Evolutionary conservation across 1,140 invertebrate genomes (phyloP), one percentile per base, ranked within the genome.

Genomic region (Drosophila ficusphila): DNA sequence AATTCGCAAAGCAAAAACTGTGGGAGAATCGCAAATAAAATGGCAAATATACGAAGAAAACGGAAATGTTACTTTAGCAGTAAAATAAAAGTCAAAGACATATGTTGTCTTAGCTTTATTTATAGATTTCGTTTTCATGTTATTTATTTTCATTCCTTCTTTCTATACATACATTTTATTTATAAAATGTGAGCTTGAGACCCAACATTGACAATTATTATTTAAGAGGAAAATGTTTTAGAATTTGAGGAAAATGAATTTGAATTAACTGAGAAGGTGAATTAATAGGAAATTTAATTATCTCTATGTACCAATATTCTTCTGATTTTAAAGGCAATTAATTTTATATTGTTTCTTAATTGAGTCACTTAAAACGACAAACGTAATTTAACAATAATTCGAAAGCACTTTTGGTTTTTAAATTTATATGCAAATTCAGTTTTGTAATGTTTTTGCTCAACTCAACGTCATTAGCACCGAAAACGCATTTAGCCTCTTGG

Each of bases 401-500:
- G 8, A 29, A 44, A 44, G n/a, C 21, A 29, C 21, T 19, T 23
- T 12, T n/a, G 25, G 18, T 23, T 48, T 46, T 42, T 19, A 33
- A 34, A n/a, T n/a, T n/a, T 67, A 21, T 33, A 11, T 36, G 11
- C 41, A n/a, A n/a, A n/a, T 68, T 54, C 44, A 25, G 33, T 29
- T 34, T 27, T 41, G 21, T 33, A 44, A 51, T 48, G 23, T 38
- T n/a, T 58, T 23, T 48, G n/a, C 31, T 52, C 39, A 29, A 33
- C 34, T 31, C 53, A 53, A 57, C 77, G 77, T 81, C 71, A 81
- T 81, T 47, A 51, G 51, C 57, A 29, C 48, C 79, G 56, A 74
- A 82, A 82, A 83, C 79, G 74, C 79, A 82, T 82, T 82, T 77
- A 74, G 78, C 42, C 74, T 56, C 23, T 82, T 82, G 79, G 79